Conservation (phyloP, 2,113 vertebrate genomes). For the Aphyosemion australe region DNA sequence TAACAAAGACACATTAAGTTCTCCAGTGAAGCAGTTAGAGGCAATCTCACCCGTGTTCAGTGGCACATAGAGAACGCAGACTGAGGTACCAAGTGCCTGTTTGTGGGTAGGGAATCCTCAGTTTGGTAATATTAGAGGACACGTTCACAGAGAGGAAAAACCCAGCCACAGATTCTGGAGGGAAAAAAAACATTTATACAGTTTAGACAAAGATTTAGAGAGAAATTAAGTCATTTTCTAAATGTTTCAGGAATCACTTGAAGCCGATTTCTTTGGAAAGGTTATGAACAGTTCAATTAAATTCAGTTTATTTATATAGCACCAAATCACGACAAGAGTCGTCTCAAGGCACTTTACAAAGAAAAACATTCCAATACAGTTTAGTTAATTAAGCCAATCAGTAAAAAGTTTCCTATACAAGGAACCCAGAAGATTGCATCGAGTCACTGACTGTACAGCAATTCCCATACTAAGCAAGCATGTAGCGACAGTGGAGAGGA, state of each 20-base stretch:
- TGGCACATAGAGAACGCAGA: slow-evolving; percentile 88
- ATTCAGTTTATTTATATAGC: too few species aligned
- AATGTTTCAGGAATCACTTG: not conserved
- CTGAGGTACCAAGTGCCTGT: slow-evolving; percentile 97
- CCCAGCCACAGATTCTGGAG: slow-evolving; percentile 84
- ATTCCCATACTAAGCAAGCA: too few species aligned
- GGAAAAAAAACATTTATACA: slow-evolving; percentile 1
- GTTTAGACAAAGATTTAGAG: not conserved
- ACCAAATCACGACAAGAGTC: too few species aligned
- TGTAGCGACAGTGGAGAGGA: too few species aligned
- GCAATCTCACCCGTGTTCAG: slow-evolving; percentile 83
- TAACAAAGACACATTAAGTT: not conserved
- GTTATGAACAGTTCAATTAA: too few species aligned
- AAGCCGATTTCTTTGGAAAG: too few species aligned
- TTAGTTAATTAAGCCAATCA: too few species aligned
- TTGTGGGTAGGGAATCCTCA: slow-evolving; percentile 94
- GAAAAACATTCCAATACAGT: too few species aligned
- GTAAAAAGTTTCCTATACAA: too few species aligned
- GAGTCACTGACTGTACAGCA: too few species aligned
- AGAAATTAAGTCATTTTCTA: not conserved
- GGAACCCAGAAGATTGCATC: too few species aligned
- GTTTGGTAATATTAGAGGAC: slow-evolving; percentile 84
- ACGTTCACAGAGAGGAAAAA: slow-evolving; percentile 88
- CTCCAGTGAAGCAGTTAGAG: not conserved
- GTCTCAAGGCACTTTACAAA: too few species aligned